phyloP scores from a whole-genome alignment of 2,888 invertebrate genomes.

The Heliconius charithonia region DNA sequence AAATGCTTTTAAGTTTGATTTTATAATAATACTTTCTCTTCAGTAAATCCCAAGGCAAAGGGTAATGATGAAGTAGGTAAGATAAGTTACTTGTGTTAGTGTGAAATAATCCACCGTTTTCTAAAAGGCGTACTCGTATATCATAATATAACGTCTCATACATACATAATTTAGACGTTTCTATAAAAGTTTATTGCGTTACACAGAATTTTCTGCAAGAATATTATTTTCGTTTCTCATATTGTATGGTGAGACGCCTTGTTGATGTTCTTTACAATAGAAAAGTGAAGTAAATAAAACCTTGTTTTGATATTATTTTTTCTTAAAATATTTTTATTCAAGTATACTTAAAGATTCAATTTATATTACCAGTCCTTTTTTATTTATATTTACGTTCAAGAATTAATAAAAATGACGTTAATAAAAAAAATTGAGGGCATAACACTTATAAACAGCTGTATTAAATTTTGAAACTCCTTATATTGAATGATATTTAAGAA shows the following conservation, averaged over 20 bases:
- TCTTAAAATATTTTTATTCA: background rate
- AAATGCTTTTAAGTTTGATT: conserved; percentile 2
- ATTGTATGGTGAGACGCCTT: conserved; percentile 8
- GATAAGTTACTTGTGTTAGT: conserved; percentile 9
- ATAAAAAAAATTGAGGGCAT: too few species aligned
- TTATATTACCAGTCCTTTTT: too few species aligned
- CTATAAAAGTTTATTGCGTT: conserved; percentile 25
- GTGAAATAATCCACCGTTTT: conserved; percentile 9
- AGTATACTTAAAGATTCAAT: too few species aligned
- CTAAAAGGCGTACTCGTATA: conserved; percentile 13
- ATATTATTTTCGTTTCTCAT: conserved; percentile 24
- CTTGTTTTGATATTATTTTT: background rate
- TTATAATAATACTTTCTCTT: background rate
- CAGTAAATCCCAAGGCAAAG: background rate
- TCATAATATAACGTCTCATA: conserved; percentile 36
- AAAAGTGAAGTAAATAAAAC: background rate
- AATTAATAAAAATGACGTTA: background rate
- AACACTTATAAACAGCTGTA: too few species aligned
- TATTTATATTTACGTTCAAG: background rate
- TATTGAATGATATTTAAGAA: background rate
- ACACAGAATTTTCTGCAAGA: conserved; percentile 17
- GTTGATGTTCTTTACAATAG: conserved; percentile 9
- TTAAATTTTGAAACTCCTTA: background rate
- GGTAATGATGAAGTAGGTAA: conserved; percentile 11
- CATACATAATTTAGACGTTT: conserved; percentile 41